Base-by-base conservation (phyloP, 1,140 invertebrate species). In the Drosophila watanabei region DNA sequence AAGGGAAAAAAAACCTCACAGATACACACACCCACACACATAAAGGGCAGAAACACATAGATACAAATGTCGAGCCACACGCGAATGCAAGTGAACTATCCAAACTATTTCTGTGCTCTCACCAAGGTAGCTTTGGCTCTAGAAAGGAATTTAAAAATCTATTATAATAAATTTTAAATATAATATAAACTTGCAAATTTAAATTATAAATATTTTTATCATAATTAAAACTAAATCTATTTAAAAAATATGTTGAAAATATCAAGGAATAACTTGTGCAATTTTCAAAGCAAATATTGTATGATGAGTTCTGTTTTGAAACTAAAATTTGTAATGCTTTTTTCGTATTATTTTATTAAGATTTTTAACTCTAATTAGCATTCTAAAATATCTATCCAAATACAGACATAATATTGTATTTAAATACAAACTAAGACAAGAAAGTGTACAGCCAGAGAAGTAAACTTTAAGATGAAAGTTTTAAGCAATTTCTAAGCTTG, bases 401-500 rank as follows among this genome's bases (percentile, higher is more conserved):
- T 13, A 52, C 5, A 7, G 2, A 7, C 3, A 54, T 35, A 4
- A 35, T 14, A 54, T 13, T 5, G 14, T 0, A 37, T 43, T 33
- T 13, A 18, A 11, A 18, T 18, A 4, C 4, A 20, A 35, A 32
- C 7, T 32, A 33, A 4, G 30, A 0, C 18, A n/a, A 39, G 33
- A 30, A 32, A 54, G 5, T 18, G 14, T 10, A 20, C 11, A 33
- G 13, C 28, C 4, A 13, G 20, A 14, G 3, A 11, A 6, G 8
- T 13, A 14, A 41, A 37, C 52, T 28, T 45, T 14, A 57, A 45
- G 24, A 33, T 43, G 24, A 30, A 28, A 59, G 35, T 76, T 52
- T 59, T 24, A 59, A 77, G 24, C 54, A 59, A 52, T 66, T 57
- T 76, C n/a, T 14, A 77, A 77, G 48, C 54, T 33, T 58, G 32